Percentiles rank a stretch among this genome's conserved stretches.
phyloP scores from a whole-genome alignment of 37 sponge, comb jelly and placozoan genomes.

The Mnemiopsis leidyi region DNA sequence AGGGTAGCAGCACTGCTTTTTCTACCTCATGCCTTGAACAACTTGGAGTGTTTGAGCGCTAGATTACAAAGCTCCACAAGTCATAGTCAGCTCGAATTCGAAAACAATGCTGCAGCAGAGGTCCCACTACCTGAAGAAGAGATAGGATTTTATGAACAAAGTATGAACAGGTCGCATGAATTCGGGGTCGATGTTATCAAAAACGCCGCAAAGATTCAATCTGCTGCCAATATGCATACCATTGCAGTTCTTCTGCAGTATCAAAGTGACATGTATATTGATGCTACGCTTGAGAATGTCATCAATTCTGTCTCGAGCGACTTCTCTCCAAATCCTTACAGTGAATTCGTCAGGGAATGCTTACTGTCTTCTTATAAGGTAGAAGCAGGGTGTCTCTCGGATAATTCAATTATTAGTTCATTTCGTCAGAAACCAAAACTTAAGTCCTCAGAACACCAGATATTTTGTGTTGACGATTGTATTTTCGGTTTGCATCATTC shows the following conservation, averaged over 20 bases:
- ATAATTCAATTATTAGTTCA: background rate
- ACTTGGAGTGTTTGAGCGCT: background rate
- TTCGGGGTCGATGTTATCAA: background rate
- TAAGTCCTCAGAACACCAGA: background rate
- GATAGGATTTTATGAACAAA: background rate
- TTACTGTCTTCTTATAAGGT: background rate
- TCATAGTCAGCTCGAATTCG: background rate
- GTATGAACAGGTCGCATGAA: background rate
- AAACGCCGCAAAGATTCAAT: constrained; percentile 28
- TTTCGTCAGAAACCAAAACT: background rate
- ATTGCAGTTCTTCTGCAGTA: constrained; percentile 1
- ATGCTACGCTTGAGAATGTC: background rate
- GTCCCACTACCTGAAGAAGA: background rate
- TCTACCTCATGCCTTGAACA: background rate
- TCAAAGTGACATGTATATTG: constrained; percentile 52
- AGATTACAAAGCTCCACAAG: background rate
- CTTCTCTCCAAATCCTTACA: constrained; percentile 38
- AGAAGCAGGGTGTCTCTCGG: background rate
- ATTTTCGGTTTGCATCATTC: constrained; percentile 32
- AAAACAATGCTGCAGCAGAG: background rate
- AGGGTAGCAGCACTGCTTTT: background rate
- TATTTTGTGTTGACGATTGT: background rate
- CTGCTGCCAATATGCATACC: constrained; percentile 48
- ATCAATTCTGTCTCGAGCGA: background rate
- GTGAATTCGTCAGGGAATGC: background rate